These are phyloP conservation scores for Chrysolina oricalcia DNA, from an alignment of 2,888 invertebrate species.

Conservation along the genomic window DNA sequence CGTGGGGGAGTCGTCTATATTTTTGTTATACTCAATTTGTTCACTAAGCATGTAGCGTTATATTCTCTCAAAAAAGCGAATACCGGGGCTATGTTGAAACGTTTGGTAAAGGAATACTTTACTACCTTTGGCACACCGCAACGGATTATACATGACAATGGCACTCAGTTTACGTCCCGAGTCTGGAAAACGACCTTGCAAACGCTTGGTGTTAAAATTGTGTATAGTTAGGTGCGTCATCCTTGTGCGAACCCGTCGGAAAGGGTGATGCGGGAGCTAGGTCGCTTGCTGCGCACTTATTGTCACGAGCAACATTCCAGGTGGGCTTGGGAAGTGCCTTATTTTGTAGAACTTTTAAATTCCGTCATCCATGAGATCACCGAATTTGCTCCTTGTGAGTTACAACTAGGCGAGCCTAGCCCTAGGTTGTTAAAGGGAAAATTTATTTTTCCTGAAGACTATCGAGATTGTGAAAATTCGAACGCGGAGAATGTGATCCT, in stretches of 20 bases:
- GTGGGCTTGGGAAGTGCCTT: constrained; percentile 29
- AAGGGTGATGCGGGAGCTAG: constrained; percentile 33
- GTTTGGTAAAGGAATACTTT: not conserved
- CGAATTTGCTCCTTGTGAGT: constrained; percentile 18
- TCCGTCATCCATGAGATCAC: constrained; percentile 27
- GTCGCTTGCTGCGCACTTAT: constrained; percentile 27
- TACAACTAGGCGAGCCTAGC: not conserved
- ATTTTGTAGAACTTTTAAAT: constrained; percentile 11
- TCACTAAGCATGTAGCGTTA: not conserved
- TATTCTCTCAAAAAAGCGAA: not conserved
- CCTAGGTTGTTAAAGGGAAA: not conserved
- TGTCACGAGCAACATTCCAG: constrained; percentile 24
- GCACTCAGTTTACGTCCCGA: constrained; percentile 25
- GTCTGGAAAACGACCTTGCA: constrained; percentile 7
- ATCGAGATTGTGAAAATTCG: not conserved
- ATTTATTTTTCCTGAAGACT: not conserved
- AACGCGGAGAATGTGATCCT: not conserved
- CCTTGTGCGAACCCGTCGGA: constrained; percentile 18
- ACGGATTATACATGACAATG: constrained; percentile 26
- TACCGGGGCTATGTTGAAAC: constrained; percentile 13
- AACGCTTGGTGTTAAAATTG: not conserved
- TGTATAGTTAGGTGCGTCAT: constrained; percentile 10
- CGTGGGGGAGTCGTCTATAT: not conserved
- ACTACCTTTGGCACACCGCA: not conserved
- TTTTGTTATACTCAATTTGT: constrained; percentile 10